Evolutionary conservation across 1,140 invertebrate species (phyloP).

Genomic region (Heliconius melpomene): DNA sequence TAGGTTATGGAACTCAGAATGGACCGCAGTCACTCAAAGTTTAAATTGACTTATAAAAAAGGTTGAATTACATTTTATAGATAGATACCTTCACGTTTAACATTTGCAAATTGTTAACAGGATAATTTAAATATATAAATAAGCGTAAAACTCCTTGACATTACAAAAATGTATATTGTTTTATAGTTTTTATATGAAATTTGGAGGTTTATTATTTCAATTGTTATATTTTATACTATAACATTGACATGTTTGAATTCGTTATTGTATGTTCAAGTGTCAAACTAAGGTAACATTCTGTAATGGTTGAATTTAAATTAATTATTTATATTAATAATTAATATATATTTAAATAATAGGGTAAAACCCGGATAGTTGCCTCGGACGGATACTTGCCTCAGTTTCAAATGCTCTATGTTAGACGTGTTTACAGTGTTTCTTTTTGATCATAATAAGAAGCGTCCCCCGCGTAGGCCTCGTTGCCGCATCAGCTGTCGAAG

Average conservation of each 20-base stretch:
- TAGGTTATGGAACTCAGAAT: slow-evolving; percentile 12
- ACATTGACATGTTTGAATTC: background rate
- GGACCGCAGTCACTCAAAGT: background rate
- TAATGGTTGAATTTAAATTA: no score
- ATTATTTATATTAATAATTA: no score
- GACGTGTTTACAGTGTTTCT: no score
- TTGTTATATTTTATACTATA: background rate
- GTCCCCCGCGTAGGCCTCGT: no score
- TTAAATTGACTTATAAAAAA: slow-evolving; percentile 12
- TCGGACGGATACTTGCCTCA: no score
- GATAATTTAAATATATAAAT: background rate
- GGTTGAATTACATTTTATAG: background rate
- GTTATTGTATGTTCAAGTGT: background rate
- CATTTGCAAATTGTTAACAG: background rate
- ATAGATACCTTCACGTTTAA: background rate
- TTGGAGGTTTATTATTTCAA: slow-evolving; percentile 4
- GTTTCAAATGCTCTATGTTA: no score
- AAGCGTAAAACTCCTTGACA: slow-evolving; percentile 7
- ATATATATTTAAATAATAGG: no score
- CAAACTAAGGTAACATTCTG: background rate
- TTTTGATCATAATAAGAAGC: no score
- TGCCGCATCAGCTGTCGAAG: no score
- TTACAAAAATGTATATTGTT: background rate
- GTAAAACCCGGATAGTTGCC: no score
- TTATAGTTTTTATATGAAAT: background rate